A percentile compares a stretch with the other conserved stretches of the same genome.
Conservation (phyloP, 2,888 invertebrate species). For the Opisthograptis luteolata region DNA sequence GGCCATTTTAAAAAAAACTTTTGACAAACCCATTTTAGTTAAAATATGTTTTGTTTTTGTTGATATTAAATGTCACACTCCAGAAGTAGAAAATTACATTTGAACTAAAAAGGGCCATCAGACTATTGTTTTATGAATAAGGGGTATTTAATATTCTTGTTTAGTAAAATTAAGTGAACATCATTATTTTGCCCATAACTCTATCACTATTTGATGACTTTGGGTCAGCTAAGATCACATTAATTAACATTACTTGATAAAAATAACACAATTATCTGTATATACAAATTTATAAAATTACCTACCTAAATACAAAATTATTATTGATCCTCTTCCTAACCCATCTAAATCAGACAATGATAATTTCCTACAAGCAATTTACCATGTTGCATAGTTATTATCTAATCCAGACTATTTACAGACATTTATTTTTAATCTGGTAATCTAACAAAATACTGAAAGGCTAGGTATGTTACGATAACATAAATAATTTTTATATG, state of each 20-base stretch:
- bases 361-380: constrained; percentile 29
- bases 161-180: too few species aligned
- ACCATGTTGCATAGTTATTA: constrained; percentile 21
- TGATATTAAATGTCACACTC: too few species aligned
- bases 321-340: constrained; percentile 41
- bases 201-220: constrained; percentile 22
- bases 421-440: background rate
- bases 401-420: constrained; percentile 12
- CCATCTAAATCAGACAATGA: constrained; percentile 22
- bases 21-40: too few species aligned
- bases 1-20: too few species aligned
- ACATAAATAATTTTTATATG: too few species aligned
- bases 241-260: constrained; percentile 42
- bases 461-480: too few species aligned
- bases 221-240: constrained; percentile 43
- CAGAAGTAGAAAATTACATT: too few species aligned
- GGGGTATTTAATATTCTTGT: too few species aligned
- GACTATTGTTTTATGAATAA: too few species aligned
- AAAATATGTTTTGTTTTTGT: too few species aligned
- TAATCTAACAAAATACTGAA: background rate
- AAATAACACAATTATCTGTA: constrained; percentile 44
- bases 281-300: constrained; percentile 78
- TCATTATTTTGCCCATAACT: too few species aligned
- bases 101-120: too few species aligned
- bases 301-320: constrained; percentile 53